A percentile compares a stretch with the other conserved stretches of the same genome.
phyloP scores from a whole-genome alignment of 2,888 invertebrate species.

The Eurytoma californica region DNA sequence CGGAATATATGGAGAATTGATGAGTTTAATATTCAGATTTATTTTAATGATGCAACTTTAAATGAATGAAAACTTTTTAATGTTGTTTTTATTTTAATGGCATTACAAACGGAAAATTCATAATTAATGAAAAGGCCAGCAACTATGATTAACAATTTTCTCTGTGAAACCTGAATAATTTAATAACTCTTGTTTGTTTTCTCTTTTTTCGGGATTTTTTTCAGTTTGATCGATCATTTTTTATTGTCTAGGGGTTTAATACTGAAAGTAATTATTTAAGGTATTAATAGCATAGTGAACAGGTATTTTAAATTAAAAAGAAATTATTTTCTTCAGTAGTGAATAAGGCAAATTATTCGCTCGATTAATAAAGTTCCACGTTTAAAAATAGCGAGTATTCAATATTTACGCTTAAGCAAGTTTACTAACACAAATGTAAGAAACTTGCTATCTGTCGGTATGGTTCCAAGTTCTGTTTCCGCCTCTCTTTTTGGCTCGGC shows the following conservation, averaged over 20 bases:
- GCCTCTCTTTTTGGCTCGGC: conserved; percentile 34
- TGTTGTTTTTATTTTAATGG: not conserved
- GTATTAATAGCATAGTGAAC: no score
- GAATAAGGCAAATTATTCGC: not conserved
- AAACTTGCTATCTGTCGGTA: conserved; percentile 31
- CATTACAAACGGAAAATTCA: no score
- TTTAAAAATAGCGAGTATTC: conserved; percentile 6
- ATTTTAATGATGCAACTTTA: not conserved
- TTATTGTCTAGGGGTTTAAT: no score
- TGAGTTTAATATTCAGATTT: conserved; percentile 25
- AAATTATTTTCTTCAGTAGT: not conserved
- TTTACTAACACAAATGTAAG: not conserved
- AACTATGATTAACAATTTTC: no score
- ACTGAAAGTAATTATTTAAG: no score
- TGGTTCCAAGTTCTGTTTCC: conserved; percentile 41
- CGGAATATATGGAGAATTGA: not conserved
- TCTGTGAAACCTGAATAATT: no score
- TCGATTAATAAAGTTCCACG: conserved; percentile 15
- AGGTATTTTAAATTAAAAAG: no score
- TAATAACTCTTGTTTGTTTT: no score
- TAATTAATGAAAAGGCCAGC: no score
- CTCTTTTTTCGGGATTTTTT: no score
- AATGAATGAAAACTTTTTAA: not conserved
- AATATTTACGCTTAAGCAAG: conserved; percentile 44
- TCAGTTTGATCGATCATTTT: no score